Conservation (phyloP, 2,888 invertebrate genomes). For the Helicoverpa assulta region DNA sequence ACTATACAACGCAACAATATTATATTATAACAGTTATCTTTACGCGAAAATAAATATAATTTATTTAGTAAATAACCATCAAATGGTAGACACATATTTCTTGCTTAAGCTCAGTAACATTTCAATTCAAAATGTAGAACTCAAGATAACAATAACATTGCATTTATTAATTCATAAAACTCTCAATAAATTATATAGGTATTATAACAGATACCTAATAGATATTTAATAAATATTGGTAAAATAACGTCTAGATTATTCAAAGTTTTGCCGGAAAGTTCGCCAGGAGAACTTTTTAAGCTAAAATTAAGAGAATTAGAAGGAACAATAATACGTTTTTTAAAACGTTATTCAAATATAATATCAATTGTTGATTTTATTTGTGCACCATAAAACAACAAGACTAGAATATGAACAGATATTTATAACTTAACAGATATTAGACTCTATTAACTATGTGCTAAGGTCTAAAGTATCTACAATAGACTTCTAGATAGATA, state of each 20-base stretch:
- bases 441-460: slow-evolving; percentile 48
- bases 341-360: slow-evolving; percentile 42
- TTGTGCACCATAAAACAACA: slow-evolving; percentile 61
- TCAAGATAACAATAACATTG: slow-evolving; percentile 8
- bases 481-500: slow-evolving; percentile 57
- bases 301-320: slow-evolving; percentile 14
- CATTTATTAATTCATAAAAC: neutral
- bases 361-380: slow-evolving; percentile 46
- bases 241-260: slow-evolving; percentile 19
- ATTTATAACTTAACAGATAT: slow-evolving; percentile 44
- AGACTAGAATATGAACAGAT: slow-evolving; percentile 46
- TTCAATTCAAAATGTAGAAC: neutral
- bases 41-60: neutral
- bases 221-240: too few species aligned
- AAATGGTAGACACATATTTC: neutral
- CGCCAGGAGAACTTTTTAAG: slow-evolving; percentile 4
- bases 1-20: neutral
- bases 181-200: slow-evolving; percentile 16
- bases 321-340: slow-evolving; percentile 52
- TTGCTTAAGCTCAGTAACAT: neutral
- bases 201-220: slow-evolving; percentile 1
- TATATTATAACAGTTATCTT: neutral
- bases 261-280: slow-evolving; percentile 2
- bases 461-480: slow-evolving; percentile 59
- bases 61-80: neutral